Percentiles rank a stretch among this genome's conserved stretches.
phyloP scores from a whole-genome alignment of 2,113 vertebrate species.

The Hippocampus abdominalis region DNA sequence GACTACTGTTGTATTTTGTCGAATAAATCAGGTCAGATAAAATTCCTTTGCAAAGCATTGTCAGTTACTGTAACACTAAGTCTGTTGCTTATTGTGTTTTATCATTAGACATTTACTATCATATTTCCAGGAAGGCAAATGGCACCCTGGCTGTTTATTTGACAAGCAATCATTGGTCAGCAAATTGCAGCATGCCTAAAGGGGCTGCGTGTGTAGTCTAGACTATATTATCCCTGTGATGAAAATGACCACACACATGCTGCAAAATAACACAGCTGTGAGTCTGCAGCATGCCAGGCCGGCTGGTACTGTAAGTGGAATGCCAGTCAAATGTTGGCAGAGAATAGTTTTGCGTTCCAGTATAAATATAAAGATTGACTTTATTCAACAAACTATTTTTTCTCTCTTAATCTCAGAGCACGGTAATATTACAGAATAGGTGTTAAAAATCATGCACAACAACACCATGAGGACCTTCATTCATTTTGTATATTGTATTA shows the following conservation, averaged over 20 bases:
- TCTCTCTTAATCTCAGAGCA: not conserved
- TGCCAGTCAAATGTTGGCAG: not conserved
- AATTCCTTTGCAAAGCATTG: constrained; percentile 6
- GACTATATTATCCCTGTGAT: constrained; percentile 34
- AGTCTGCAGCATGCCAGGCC: constrained; percentile 1
- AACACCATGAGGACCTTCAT: no score
- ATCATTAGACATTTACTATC: constrained; percentile 44
- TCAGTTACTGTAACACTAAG: constrained; percentile 24
- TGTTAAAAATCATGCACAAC: not conserved
- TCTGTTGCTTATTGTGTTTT: constrained; percentile 52
- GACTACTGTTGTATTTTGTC: not conserved
- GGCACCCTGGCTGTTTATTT: constrained; percentile 60
- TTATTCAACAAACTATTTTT: not conserved
- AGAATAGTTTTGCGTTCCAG: not conserved
- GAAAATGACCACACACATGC: constrained; percentile 45
- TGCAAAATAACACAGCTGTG: constrained; percentile 10
- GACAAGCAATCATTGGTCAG: constrained; percentile 57
- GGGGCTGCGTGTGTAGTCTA: constrained; percentile 31
- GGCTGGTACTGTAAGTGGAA: constrained; percentile 3
- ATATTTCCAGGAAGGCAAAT: constrained; percentile 57
- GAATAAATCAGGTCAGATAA: not conserved
- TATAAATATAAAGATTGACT: not conserved
- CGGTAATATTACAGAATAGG: not conserved
- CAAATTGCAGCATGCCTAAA: constrained; percentile 57
- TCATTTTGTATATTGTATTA: not conserved